phyloP scores from a whole-genome alignment of 2,797 vertebrate species.

The Sebastes iracundus region DNA sequence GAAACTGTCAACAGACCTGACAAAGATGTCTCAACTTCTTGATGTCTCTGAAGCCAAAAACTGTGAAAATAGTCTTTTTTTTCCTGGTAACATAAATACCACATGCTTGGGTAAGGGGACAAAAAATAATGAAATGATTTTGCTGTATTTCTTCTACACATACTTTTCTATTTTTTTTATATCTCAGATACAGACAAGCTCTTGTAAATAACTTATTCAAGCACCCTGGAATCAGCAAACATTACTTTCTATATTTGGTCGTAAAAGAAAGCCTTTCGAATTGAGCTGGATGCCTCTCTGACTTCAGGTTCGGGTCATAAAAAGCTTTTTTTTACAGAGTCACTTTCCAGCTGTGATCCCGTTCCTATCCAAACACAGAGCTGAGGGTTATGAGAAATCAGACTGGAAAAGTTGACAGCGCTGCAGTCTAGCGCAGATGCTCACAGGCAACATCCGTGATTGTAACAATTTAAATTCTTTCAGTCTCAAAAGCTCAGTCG shows the following conservation, averaged over 20 bases:
- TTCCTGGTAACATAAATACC: not conserved
- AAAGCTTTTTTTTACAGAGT: constrained; percentile 44
- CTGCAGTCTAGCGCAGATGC: constrained; percentile 40
- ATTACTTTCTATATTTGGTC: constrained; percentile 2
- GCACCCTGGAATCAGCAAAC: constrained; percentile 4
- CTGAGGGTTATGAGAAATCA: constrained; percentile 46
- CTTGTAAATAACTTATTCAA: not conserved
- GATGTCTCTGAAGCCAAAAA: not conserved
- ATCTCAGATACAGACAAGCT: constrained; percentile 6
- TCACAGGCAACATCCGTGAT: constrained; percentile 32
- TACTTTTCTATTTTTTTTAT: not conserved
- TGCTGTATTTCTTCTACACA: not conserved
- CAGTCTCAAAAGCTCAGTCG: constrained; percentile 19
- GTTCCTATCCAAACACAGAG: constrained; percentile 70
- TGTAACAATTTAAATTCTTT: constrained; percentile 39
- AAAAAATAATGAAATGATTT: not conserved
- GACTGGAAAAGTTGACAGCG: constrained; percentile 60
- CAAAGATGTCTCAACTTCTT: constrained; percentile 11
- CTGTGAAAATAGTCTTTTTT: not conserved
- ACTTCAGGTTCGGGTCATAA: constrained; percentile 55
- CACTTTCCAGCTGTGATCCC: constrained; percentile 63
- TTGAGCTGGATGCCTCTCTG: constrained; percentile 44
- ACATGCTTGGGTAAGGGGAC: not conserved
- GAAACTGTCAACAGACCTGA: constrained; percentile 31
- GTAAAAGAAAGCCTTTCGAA: constrained; percentile 43